Evolutionary conservation across 2,797 vertebrate species (phyloP).

Genomic region (Myotis daubentonii): DNA sequence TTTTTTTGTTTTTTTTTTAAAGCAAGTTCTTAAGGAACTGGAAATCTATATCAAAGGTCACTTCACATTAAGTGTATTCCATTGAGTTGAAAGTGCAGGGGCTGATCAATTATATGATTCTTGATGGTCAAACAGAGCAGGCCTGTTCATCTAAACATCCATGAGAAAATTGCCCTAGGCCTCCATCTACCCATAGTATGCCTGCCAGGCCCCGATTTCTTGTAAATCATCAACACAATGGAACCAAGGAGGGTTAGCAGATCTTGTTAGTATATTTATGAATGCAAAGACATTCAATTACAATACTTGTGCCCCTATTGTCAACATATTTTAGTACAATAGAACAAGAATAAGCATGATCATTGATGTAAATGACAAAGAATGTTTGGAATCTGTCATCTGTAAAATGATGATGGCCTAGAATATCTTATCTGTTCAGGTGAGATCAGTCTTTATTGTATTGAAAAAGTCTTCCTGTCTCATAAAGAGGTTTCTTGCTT

Average conservation of each 20-base stretch:
- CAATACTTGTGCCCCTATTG: conserved; percentile 25
- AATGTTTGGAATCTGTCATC: background rate
- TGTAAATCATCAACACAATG: conserved; percentile 11
- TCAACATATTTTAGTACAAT: background rate
- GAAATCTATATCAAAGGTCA: conserved; percentile 73
- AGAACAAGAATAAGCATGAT: conserved; percentile 3
- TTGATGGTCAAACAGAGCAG: conserved; percentile 63
- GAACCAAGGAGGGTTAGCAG: conserved; percentile 14
- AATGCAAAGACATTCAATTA: conserved; percentile 4
- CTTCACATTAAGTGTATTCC: conserved; percentile 70
- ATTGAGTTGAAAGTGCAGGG: conserved; percentile 63
- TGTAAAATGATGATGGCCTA: background rate
- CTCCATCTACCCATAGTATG: conserved; percentile 9
- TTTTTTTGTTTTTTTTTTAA: conserved; percentile 73
- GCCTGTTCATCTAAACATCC: conserved; percentile 19
- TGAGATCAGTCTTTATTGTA: background rate
- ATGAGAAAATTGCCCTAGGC: background rate
- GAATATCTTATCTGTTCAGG: background rate
- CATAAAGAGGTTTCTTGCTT: background rate
- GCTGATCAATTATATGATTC: conserved; percentile 68
- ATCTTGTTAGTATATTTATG: conserved; percentile 62
- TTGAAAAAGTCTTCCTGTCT: background rate
- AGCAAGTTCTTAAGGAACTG: conserved; percentile 60
- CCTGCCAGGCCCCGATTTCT: conserved; percentile 33
- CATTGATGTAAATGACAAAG: conserved; percentile 28